Conservation (phyloP, 2,113 vertebrate genomes). For the Callipepla squamata region DNA sequence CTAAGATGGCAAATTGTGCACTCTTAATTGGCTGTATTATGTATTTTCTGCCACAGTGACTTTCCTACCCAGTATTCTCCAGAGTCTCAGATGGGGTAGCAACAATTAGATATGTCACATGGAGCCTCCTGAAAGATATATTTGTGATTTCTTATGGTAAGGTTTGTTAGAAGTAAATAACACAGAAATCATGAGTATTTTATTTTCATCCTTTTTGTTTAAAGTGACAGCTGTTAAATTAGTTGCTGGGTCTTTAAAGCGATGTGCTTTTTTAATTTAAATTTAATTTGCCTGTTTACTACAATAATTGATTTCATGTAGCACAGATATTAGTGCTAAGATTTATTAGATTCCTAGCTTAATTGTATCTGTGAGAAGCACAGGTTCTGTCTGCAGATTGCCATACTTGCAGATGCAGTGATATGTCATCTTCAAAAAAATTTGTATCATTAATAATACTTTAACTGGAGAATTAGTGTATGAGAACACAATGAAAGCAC, state of each 20-base stretch:
- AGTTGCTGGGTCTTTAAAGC: neutral
- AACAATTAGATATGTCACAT: neutral
- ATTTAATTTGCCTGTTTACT: constrained; percentile 5
- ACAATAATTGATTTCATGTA: constrained; percentile 3
- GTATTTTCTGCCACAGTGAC: neutral
- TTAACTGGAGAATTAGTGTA: neutral
- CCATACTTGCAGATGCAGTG: neutral
- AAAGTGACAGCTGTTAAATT: neutral
- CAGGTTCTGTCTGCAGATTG: neutral
- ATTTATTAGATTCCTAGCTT: constrained; percentile 18
- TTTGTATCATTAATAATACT: neutral
- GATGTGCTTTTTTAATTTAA: neutral
- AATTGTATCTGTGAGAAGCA: neutral
- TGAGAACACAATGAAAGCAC: neutral
- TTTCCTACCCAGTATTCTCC: neutral
- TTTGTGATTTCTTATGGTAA: neutral
- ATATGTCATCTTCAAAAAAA: neutral
- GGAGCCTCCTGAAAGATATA: neutral
- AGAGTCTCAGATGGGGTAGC: neutral
- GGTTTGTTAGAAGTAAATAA: neutral
- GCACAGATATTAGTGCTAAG: neutral
- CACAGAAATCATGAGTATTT: neutral
- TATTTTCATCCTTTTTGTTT: neutral
- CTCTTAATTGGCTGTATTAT: neutral
- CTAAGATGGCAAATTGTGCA: neutral